Evolutionary conservation across 2,113 vertebrate genomes (phyloP), one percentile per base, ranked within the genome.

Genomic region (Cyphomyrus discorhynchus): DNA sequence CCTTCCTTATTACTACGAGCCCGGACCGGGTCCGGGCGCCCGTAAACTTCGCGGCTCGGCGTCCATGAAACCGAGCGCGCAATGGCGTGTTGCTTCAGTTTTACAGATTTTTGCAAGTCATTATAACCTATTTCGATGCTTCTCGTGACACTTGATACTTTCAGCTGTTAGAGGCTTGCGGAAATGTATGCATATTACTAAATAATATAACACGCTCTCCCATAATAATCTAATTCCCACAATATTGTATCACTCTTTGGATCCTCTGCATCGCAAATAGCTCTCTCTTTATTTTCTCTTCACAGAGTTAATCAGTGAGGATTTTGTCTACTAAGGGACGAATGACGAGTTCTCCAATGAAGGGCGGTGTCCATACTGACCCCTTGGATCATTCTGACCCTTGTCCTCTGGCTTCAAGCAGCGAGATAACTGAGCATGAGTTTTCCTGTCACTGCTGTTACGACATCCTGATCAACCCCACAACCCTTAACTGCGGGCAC

Each of bases 361-460:
- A 93, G 83, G 89, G 82, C 82, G 74, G 92, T 49, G 74, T 90
- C 27, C 45, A 88, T 0, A 49, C n/a, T 27, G 87, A 90, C 50
- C 86, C 66, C 47, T 83, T 47, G 50, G 62, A 50, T 39, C 85
- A 27, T 45, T 89, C n/a, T 53, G 87, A 89, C 53, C 53, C 74
- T 82, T 0, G 90, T 19, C 1, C 90, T 13, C 92, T 88, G 42
- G 1, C 3, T 15, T 86, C 46, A 0, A 5, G 89, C 39, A 92
- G 66, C 24, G 92, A 39, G 89, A 93, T 99, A 87, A 97, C 97
- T 0, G 96, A 97, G 13, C 94, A 93, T 0, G 97, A 98, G 87
- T 97, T 99, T 93, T 97, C 96, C 0, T 99, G 98, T 90, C 98
- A 98, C 91, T 99, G 98, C 93, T 99, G 98, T 91, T 99, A 99